These are phyloP conservation scores for Charina bottae DNA, from an alignment of 2,113 vertebrate genomes.

Conservation along the genomic window DNA sequence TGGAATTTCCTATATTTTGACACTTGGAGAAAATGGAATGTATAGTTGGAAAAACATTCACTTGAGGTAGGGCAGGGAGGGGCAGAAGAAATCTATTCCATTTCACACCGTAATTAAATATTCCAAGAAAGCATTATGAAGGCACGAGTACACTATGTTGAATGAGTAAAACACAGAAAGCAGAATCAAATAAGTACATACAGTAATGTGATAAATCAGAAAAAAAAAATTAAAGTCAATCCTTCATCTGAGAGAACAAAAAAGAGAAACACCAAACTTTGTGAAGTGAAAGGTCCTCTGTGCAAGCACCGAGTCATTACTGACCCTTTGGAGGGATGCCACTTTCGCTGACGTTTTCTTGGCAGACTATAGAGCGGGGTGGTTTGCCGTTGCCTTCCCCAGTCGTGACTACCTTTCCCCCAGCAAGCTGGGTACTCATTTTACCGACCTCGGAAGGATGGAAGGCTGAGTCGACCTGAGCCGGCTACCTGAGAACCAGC, in stretches of 20 bases:
- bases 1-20: constrained; percentile 58
- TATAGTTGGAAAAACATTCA: constrained; percentile 69
- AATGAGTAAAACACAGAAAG: constrained; percentile 71
- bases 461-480: no score
- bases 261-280: constrained; percentile 44
- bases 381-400: no score
- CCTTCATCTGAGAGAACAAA: not conserved
- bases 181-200: constrained; percentile 68
- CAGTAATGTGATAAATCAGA: constrained; percentile 57
- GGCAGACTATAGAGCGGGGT: no score
- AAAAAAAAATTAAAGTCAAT: not conserved
- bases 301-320: no score
- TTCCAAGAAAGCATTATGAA: constrained; percentile 64
- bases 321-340: no score
- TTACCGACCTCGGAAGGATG: no score
- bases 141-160: constrained; percentile 62
- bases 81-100: constrained; percentile 45
- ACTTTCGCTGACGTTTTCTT: no score
- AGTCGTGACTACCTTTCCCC: no score
- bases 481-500: no score
- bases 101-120: constrained; percentile 67
- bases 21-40: constrained; percentile 64
- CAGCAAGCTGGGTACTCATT: no score
- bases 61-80: constrained; percentile 52
- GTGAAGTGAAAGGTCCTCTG: no score